A percentile compares a stretch with the other conserved stretches of the same genome.
Evolutionary conservation across 2,888 invertebrate species (phyloP).

Genomic region (Athalia circularis): DNA sequence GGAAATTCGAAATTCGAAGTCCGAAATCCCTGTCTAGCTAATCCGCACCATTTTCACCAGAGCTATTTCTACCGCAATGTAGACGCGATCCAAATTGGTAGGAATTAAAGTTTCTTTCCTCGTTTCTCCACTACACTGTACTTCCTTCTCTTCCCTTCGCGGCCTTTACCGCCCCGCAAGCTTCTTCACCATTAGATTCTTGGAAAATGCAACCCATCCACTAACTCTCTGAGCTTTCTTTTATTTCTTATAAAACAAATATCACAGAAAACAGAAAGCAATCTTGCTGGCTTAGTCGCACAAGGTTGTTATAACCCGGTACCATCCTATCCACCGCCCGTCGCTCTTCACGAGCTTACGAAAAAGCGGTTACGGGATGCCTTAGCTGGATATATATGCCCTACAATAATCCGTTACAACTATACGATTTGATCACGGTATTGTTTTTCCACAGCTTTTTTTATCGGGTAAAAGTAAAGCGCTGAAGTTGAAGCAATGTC

Average conservation of each 20-base stretch:
- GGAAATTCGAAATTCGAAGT: neutral
- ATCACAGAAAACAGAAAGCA: conserved; percentile 65
- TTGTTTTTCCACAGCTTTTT: neutral
- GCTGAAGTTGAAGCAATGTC: too few relatives aligned
- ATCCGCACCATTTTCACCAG: conserved; percentile 42
- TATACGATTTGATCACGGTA: neutral
- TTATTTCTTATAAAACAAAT: conserved; percentile 57
- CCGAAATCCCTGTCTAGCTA: conserved; percentile 31
- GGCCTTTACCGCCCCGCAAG: neutral
- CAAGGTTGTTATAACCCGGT: conserved; percentile 47
- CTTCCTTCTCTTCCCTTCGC: conserved; percentile 19
- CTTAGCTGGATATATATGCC: neutral
- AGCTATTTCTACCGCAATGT: conserved; percentile 34
- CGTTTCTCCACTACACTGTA: conserved; percentile 4
- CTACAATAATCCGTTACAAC: conserved; percentile 5
- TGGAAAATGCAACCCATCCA: conserved; percentile 4
- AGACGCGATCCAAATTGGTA: conserved; percentile 43
- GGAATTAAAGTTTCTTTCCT: conserved; percentile 40
- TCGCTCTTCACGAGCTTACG: conserved; percentile 46
- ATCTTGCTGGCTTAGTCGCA: conserved; percentile 63
- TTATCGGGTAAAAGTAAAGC: too few relatives aligned
- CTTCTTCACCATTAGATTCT: conserved; percentile 13
- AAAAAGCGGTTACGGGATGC: conserved; percentile 44
- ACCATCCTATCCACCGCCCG: conserved; percentile 21
- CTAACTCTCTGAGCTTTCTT: conserved; percentile 32